Evolutionary conservation across 2,113 vertebrate genomes (phyloP), one percentile per base, ranked within the genome.

Genomic region (Onychostruthus taczanowskii): DNA sequence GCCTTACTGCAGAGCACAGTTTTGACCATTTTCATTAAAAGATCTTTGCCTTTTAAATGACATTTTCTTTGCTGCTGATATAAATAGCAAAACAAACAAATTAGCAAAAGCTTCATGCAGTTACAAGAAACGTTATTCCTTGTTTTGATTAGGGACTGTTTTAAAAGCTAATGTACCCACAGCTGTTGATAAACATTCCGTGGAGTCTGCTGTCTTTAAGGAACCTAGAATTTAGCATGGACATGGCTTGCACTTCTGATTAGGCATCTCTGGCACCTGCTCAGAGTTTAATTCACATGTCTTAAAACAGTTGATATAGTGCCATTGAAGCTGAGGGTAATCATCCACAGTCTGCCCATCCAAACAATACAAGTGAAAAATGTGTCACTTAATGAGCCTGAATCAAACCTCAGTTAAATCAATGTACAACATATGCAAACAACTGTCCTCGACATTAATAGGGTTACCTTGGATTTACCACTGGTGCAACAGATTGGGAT

Each of bases 271-370:
- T 91, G 87, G 56, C 44, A 72, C 58, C 44, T 85, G 82, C 81
- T 94, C 84, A 95, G 77, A 79, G 81, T 88, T 94, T 91, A 91
- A 95, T 93, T 95, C 59, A 8, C 72, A 46, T 91, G 41, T 93
- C 50, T 88, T 93, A 93, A 83, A 86, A 18, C 14, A 83, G 78
- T 83, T 90, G 95, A 95, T 91, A 68, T 77, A 93, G 72, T 86
- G 92, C 90, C 79, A 84, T 90, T 95, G 82, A 70, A 59, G 67
- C 78, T 90, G 75, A 63, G 59, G 59, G 70, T 88, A 90, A 94
- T 95, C 95, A 94, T 83, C 50, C 85, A 61, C 78, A 76, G 82
- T 74, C 75, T 95, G 67, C 67, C 91, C 61, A 27, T 63, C 55
- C 55, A 69, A 95, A 74, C 0, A 6, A 31, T 59, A 56, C 44